Conservation (phyloP, 2,113 vertebrate species). For the Mastomys natalensis region DNA sequence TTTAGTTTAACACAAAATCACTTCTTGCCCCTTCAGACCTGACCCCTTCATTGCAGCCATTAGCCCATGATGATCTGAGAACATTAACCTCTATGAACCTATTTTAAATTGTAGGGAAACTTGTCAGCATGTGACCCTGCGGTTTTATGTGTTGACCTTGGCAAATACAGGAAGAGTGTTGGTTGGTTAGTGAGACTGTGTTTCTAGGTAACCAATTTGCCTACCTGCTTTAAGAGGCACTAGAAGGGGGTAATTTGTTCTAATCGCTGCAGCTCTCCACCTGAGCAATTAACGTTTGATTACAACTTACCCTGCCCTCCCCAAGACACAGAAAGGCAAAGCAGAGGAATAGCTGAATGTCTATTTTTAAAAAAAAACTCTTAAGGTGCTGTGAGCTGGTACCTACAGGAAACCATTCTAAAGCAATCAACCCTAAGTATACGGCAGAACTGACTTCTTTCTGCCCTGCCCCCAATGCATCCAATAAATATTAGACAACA, state of each 20-base stretch:
- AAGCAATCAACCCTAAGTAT: background rate
- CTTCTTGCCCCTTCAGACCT: background rate
- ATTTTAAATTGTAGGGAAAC: constrained; percentile 47
- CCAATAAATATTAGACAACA: background rate
- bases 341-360: background rate
- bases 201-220: constrained; percentile 74
- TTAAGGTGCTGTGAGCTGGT: background rate
- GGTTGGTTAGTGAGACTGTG: constrained; percentile 31
- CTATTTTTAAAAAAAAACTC: constrained; percentile 41
- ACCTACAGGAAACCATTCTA: background rate
- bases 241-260: constrained; percentile 54
- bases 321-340: background rate
- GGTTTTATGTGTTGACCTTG: constrained; percentile 45
- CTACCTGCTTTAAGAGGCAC: constrained; percentile 27
- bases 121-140: background rate
- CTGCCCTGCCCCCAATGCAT: background rate
- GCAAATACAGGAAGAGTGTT: constrained; percentile 10
- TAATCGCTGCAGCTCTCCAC: constrained; percentile 45
- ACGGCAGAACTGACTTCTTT: background rate
- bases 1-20: background rate
- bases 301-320: background rate
- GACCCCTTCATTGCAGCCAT: background rate
- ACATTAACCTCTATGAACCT: constrained; percentile 33
- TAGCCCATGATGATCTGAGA: background rate
- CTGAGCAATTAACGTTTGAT: constrained; percentile 67